Percentiles rank a stretch among this genome's conserved stretches.
phyloP scores from a whole-genome alignment of 2,113 vertebrate genomes.

The Hydrochoerus hydrochaeris region DNA sequence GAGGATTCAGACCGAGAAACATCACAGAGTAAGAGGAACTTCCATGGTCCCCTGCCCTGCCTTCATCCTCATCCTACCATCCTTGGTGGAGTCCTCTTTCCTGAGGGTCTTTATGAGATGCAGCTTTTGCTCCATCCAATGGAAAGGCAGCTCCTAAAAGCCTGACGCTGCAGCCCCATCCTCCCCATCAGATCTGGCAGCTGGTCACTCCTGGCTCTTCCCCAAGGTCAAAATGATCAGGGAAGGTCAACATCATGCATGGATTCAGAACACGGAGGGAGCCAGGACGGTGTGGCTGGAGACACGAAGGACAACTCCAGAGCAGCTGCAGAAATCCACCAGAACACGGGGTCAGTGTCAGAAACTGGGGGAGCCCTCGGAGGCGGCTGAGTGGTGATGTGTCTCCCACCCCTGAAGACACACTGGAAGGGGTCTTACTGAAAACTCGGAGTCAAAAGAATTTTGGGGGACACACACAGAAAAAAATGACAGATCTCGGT shows the following conservation, averaged over 20 bases:
- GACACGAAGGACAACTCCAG: neutral
- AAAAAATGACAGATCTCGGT: neutral
- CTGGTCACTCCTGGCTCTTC: neutral
- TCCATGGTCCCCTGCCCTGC: neutral
- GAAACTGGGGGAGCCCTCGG: neutral
- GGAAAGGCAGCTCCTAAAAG: neutral
- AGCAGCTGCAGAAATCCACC: neutral
- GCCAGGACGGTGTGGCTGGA: neutral
- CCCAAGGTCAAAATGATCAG: neutral
- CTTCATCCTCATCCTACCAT: neutral
- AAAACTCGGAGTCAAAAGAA: neutral
- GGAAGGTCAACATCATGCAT: neutral
- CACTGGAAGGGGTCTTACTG: accelerated
- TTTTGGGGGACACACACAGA: neutral
- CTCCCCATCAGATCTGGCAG: neutral
- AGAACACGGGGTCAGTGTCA: neutral
- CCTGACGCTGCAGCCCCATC: neutral
- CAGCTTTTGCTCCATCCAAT: no score
- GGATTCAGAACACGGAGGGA: neutral
- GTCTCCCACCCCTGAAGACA: neutral
- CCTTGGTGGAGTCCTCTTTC: neutral
- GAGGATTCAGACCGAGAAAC: neutral
- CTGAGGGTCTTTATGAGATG: neutral
- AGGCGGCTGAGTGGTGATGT: neutral
- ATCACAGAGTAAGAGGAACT: neutral